Base-by-base conservation (phyloP, 2,888 invertebrate genomes). In the Cecidostiba fungosa region DNA sequence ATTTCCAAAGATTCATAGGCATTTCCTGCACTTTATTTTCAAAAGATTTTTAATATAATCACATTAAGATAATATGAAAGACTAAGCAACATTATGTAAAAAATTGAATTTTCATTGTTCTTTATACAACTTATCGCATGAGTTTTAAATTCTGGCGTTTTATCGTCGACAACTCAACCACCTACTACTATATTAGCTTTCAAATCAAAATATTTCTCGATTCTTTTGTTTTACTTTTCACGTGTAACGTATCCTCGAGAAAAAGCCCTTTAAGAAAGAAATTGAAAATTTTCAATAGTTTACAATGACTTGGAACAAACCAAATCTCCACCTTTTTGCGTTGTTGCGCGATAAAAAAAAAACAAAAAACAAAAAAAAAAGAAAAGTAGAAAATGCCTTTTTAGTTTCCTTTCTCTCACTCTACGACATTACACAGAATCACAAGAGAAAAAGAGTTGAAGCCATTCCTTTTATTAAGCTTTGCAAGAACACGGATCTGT, bases 391-490 rank as follows among this genome's bases (percentile, higher is more conserved):
- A 81, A 79, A 80, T 69, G 81, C 59, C 54, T 85, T 32, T 23
- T 43, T 50, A 72, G 10, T 19, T 78, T 47, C 23, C 66, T 26
- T 14, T 14, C 66, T 77, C 54, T 81, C 73, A 39, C 39, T 50
- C 54, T 80, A 77, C 16, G 26, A 62, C 47, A 76, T 77, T 82
- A 76, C 36, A 80, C 79, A 82, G 82, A 85, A 85, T 85, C 85
- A 82, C 78, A 80, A 83, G 85, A 83, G 77, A 85, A 83, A 85
- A 79, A 79, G 85, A 85, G 69, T 76, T 70, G 82, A 85, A 85
- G 73, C 76, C 70, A 59, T 82, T 82, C 16, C 54, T 70, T 78
- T 72, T 47, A 29, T 72, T 66, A 73, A 85, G 85, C 73, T 72
- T 85, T 85, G 32, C 70, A 85, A 85, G 81, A 85, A 66, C 77